Conservation (phyloP, 2,797 vertebrate species). For the Lagodon rhomboides region DNA sequence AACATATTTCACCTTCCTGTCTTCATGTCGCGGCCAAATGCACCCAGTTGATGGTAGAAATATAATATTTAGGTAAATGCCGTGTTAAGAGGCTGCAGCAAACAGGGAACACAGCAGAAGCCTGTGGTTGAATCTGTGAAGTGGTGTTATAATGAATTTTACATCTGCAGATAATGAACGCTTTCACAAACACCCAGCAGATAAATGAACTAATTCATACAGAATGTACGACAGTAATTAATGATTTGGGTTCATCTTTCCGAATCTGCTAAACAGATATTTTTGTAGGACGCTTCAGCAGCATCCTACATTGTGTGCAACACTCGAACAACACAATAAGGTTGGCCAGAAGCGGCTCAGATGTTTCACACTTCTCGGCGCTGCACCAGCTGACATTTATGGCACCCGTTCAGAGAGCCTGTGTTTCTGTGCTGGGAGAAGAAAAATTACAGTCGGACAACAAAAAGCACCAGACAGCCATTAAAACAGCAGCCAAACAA, state of each 20-base stretch:
- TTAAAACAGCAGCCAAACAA: slow-evolving; percentile 18
- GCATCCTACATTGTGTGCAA: slow-evolving; percentile 1
- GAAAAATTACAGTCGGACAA: background rate
- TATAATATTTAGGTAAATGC: background rate
- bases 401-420: slow-evolving; percentile 25
- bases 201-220: background rate
- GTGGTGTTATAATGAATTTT: background rate
- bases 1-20: background rate
- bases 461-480: slow-evolving; percentile 7
- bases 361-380: slow-evolving; percentile 28
- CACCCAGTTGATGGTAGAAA: background rate
- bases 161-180: background rate
- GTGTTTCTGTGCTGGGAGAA: slow-evolving; percentile 15
- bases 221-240: background rate
- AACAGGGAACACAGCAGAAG: background rate
- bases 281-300: slow-evolving; percentile 2
- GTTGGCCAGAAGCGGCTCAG: slow-evolving; percentile 19
- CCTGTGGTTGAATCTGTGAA: background rate
- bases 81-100: background rate
- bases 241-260: background rate
- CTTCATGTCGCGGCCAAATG: background rate
- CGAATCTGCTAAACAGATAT: background rate
- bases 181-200: background rate
- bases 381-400: slow-evolving; percentile 35
- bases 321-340: slow-evolving; percentile 34